Conservation (phyloP, 2,888 invertebrate species). For the Synergus itoensis region DNA sequence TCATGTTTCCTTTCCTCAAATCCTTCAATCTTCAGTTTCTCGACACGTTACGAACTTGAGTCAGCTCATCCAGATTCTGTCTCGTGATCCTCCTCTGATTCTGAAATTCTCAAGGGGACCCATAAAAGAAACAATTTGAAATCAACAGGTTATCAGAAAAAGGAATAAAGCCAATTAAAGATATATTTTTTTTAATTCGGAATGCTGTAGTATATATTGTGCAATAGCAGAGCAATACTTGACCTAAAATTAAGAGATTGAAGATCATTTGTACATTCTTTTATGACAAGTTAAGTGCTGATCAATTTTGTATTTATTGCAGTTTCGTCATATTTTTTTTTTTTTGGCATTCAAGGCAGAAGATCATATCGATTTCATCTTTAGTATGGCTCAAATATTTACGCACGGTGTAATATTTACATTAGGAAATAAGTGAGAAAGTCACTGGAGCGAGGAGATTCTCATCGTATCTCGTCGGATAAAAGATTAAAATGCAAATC, state of each 20-base stretch:
- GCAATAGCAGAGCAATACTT: neutral
- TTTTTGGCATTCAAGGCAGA: neutral
- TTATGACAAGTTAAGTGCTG: neutral
- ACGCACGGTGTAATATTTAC: conserved; percentile 29
- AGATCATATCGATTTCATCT: conserved; percentile 49
- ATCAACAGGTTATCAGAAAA: neutral
- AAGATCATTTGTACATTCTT: neutral
- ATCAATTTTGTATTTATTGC: conserved; percentile 42
- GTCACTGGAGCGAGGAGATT: conserved; percentile 60
- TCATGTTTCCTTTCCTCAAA: conserved; percentile 45
- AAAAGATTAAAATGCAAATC: conserved; percentile 71
- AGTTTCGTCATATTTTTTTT: neutral
- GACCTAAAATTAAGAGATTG: neutral
- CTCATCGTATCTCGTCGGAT: conserved; percentile 56
- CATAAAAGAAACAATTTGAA: neutral
- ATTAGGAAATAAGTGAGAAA: conserved; percentile 52
- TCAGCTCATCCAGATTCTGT: conserved; percentile 1
- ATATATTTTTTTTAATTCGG: neutral
- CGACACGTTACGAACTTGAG: conserved; percentile 2
- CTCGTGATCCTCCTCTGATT: conserved; percentile 38
- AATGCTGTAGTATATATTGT: too few species aligned
- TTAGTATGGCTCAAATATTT: conserved; percentile 48
- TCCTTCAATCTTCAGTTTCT: conserved; percentile 22
- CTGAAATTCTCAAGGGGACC: conserved; percentile 8
- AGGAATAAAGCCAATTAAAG: neutral